Evolutionary conservation across 92 coral and sea anemone species (phyloP).

Genomic region (Porites divaricata): DNA sequence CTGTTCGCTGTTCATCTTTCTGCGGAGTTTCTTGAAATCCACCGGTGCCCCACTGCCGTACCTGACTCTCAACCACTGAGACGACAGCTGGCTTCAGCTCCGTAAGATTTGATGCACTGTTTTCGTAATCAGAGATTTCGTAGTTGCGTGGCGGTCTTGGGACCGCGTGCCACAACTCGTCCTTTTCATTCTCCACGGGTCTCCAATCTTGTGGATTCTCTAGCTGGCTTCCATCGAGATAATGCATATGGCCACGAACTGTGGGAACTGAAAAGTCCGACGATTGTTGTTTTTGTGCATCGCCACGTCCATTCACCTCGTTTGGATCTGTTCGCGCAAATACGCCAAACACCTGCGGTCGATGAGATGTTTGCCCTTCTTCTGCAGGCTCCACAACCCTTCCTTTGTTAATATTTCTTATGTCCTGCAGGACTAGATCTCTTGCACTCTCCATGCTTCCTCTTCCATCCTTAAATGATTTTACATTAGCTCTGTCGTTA

Average conservation of each 20-base stretch:
- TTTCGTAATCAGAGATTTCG: slow-evolving; percentile 26
- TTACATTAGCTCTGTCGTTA: neutral
- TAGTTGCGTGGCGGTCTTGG: neutral
- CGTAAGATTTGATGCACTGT: slow-evolving; percentile 15
- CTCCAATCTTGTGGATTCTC: neutral
- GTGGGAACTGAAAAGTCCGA: neutral
- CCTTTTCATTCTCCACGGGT: neutral
- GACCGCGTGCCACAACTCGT: slow-evolving; percentile 3
- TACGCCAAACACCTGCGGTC: slow-evolving; percentile 44
- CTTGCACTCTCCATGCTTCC: slow-evolving; percentile 1
- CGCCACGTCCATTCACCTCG: neutral
- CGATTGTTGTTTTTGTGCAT: neutral
- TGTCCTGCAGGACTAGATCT: slow-evolving; percentile 16
- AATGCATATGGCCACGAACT: neutral
- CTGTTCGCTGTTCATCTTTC: slow-evolving; percentile 19
- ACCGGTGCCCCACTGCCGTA: slow-evolving; percentile 26
- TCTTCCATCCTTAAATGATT: neutral
- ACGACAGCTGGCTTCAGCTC: slow-evolving; percentile 24
- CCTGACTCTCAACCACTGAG: slow-evolving; percentile 22
- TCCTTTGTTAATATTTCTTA: neutral
- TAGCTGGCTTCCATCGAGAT: slow-evolving; percentile 13
- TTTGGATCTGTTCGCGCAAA: slow-evolving; percentile 38
- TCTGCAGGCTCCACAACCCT: slow-evolving; percentile 5
- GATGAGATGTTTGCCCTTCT: neutral
- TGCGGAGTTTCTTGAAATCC: slow-evolving; percentile 24